phyloP scores from a whole-genome alignment of 2,888 invertebrate genomes.

The Apocheima hispidaria region DNA sequence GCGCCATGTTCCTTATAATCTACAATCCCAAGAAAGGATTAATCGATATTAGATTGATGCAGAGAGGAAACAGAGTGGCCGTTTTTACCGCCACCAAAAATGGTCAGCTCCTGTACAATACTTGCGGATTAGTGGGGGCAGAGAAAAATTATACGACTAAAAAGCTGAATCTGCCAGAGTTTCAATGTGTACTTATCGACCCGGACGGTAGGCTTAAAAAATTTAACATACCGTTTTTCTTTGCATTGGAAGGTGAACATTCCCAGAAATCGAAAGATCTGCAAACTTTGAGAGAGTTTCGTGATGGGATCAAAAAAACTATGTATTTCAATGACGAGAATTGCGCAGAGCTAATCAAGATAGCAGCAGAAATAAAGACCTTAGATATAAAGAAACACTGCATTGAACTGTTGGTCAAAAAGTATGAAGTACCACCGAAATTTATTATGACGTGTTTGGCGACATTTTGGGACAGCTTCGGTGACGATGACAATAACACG shows the following conservation, averaged over 20 bases:
- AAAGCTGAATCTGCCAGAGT: slow-evolving; percentile 87
- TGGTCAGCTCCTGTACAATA: slow-evolving; percentile 92
- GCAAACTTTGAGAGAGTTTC: slow-evolving; percentile 92
- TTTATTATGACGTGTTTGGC: slow-evolving; percentile 82
- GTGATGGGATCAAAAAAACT: slow-evolving; percentile 88
- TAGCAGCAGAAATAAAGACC: slow-evolving; percentile 89
- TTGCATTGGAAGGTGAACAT: slow-evolving; percentile 94
- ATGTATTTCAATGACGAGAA: slow-evolving; percentile 80
- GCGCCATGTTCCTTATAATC: slow-evolving; percentile 94
- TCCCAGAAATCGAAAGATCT: slow-evolving; percentile 95
- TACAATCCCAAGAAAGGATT: slow-evolving; percentile 97
- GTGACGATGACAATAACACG: slow-evolving; percentile 49
- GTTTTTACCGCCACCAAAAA: slow-evolving; percentile 96
- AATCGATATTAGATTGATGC: slow-evolving; percentile 96
- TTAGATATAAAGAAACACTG: slow-evolving; percentile 90
- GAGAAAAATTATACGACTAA: slow-evolving; percentile 83
- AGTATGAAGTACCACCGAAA: slow-evolving; percentile 87
- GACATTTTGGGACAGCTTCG: slow-evolving; percentile 77
- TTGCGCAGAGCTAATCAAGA: slow-evolving; percentile 82
- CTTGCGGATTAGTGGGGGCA: slow-evolving; percentile 93
- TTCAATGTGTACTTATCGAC: slow-evolving; percentile 93
- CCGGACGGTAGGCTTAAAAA: slow-evolving; percentile 93
- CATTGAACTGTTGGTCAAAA: slow-evolving; percentile 89
- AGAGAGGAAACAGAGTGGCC: slow-evolving; percentile 95
- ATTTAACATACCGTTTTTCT: slow-evolving; percentile 95